phyloP scores from a whole-genome alignment of 2,113 vertebrate genomes.

The Aegithalos caudatus region DNA sequence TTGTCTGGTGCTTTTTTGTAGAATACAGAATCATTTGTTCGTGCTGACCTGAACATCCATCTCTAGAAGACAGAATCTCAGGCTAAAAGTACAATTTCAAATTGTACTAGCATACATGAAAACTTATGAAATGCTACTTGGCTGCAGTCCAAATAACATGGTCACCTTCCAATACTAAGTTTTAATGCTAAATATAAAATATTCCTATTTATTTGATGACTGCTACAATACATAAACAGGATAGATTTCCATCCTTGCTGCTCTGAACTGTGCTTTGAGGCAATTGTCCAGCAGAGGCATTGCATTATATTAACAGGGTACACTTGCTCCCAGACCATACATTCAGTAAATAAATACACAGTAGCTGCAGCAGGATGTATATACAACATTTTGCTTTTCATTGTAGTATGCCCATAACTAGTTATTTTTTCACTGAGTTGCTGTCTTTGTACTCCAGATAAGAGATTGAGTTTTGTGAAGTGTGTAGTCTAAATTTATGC shows the following conservation, averaged over 20 bases:
- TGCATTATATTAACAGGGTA: not conserved
- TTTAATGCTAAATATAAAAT: not conserved
- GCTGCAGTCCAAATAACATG: not conserved
- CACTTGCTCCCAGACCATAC: not conserved
- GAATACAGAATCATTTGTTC: not conserved
- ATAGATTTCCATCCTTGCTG: not conserved
- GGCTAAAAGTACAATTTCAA: not conserved
- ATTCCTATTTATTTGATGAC: not conserved
- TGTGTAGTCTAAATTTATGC: not conserved
- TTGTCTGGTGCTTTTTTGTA: not conserved
- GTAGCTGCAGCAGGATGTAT: not conserved
- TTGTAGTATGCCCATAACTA: not conserved
- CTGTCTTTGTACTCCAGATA: not conserved
- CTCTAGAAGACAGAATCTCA: not conserved
- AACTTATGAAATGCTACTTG: not conserved
- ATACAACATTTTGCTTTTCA: not conserved
- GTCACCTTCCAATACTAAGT: not conserved
- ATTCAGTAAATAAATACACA: not conserved
- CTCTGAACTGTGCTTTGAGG: not conserved
- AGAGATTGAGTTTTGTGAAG: not conserved
- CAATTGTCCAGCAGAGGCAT: not conserved
- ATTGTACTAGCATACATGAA: not conserved
- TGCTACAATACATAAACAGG: not conserved
- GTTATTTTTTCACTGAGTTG: not conserved
- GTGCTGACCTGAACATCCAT: not conserved